Base-by-base conservation (phyloP, 2,888 invertebrate species). In the Cheilosia vernalis region DNA sequence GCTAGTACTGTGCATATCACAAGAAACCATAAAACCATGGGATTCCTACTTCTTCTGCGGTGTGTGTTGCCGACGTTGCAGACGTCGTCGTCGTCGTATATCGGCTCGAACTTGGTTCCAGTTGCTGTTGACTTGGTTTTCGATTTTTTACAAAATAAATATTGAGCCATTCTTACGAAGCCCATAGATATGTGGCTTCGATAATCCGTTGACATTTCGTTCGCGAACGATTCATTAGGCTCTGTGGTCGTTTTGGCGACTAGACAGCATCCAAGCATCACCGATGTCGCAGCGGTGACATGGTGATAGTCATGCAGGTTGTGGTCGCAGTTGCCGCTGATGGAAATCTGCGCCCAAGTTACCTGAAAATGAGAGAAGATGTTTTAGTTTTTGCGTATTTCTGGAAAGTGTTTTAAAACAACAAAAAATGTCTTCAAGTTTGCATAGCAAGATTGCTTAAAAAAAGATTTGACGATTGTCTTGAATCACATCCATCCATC, bases 91-190 rank as follows among this genome's bases (percentile, higher is more conserved):
- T 30, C 27, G 37, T 37, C 37, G 37, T 37, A 13, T 37, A 13
- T 37, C 37, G 13, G 37, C 37, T 37, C 37, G 37, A 37, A 37
- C 37, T 37, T 61, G 10, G 10, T 49, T 53, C 64, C 40, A 33
- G 33, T 67, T 61, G 5, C 9, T 42, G 47, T 67, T 78, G 67
- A 63, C 72, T 73, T 73, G 67, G 81, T 78, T 82, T 86, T 86
- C 7, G 60, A 66, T 82, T 82, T 85, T 77, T 81, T 85, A 56
- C 64, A 76, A 81, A 85, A 81, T 81, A 85, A 87, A 67, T 81
- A 78, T 70, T 87, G 82, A 88, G 88, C 88, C 88, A 88, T 88
- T 82, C 78, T 87, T 87, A 87, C 87, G 88, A 88, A 88, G 88
- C 88, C 86, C 87, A 82, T 74, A 69, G 58, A 66, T 70, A 77